phyloP scores from a whole-genome alignment of 2,888 invertebrate genomes.

The Podotricha telesiphe region DNA sequence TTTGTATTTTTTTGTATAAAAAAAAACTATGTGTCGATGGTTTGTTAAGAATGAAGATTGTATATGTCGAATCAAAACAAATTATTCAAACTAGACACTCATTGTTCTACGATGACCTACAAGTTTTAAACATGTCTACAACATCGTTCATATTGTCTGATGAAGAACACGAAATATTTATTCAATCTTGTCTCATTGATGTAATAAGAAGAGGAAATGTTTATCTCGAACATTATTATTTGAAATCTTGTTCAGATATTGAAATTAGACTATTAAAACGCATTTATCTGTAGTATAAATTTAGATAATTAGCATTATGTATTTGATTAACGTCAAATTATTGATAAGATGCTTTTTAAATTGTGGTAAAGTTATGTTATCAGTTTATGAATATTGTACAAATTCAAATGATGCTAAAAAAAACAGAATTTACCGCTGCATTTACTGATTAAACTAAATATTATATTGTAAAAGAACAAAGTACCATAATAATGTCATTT shows the following conservation, averaged over 20 bases:
- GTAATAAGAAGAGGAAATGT: constrained; percentile 54
- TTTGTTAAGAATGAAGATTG: constrained; percentile 44
- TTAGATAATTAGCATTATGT: constrained; percentile 18
- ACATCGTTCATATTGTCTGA: constrained; percentile 60
- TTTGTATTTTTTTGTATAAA: background rate
- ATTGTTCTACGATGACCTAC: constrained; percentile 73
- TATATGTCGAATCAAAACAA: constrained; percentile 58
- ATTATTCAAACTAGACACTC: constrained; percentile 58
- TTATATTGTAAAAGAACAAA: too few relatives aligned
- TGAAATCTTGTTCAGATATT: constrained; percentile 21
- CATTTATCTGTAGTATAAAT: background rate
- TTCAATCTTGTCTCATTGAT: constrained; percentile 68
- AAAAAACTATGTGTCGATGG: background rate
- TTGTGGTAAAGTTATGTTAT: background rate
- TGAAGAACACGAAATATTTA: constrained; percentile 66
- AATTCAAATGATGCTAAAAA: background rate
- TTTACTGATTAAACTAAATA: background rate
- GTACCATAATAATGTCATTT: too few relatives aligned
- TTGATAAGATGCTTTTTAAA: constrained; percentile 12
- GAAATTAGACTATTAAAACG: constrained; percentile 19
- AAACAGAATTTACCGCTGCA: background rate
- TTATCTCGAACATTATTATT: constrained; percentile 45
- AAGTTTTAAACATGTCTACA: constrained; percentile 65
- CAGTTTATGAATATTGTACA: background rate
- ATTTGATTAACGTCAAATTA: constrained; percentile 5